Evolutionary conservation across 2,113 vertebrate genomes (phyloP).

Genomic region (Smithornis capensis): DNA sequence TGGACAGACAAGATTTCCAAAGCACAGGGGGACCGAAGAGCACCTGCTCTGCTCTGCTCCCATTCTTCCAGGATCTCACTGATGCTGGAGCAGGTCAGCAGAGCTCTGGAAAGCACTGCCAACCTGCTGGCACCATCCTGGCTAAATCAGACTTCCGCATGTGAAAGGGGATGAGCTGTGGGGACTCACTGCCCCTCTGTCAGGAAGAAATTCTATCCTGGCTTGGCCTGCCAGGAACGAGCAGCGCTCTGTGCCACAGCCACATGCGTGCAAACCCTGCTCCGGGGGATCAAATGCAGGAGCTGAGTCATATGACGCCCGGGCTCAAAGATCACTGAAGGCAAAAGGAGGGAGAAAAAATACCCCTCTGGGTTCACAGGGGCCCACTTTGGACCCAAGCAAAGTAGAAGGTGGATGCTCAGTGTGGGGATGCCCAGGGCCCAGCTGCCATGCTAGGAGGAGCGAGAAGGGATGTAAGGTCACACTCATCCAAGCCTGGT

Average conservation of each 20-base stretch:
- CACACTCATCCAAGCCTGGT: neutral
- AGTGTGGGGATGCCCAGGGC: neutral
- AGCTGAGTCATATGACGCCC: conserved; percentile 19
- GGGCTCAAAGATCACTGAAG: conserved; percentile 16
- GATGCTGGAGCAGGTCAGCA: neutral
- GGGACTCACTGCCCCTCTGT: neutral
- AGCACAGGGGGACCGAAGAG: neutral
- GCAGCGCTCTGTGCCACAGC: neutral
- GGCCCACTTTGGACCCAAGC: neutral
- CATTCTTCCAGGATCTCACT: neutral
- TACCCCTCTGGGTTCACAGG: neutral
- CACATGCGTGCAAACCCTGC: conserved; percentile 11
- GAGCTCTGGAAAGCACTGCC: neutral
- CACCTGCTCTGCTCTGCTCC: neutral
- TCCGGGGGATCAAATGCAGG: conserved; percentile 28
- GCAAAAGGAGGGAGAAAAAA: neutral
- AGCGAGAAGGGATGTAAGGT: neutral
- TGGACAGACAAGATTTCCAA: neutral
- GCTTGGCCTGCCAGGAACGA: neutral
- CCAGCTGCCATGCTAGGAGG: neutral
- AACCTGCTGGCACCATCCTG: neutral
- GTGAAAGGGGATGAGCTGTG: neutral
- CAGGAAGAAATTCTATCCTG: conserved; percentile 7
- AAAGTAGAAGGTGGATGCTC: neutral
- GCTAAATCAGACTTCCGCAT: neutral